phyloP scores from a whole-genome alignment of 1,140 invertebrate species.

The Drosophila quadrilineata region DNA sequence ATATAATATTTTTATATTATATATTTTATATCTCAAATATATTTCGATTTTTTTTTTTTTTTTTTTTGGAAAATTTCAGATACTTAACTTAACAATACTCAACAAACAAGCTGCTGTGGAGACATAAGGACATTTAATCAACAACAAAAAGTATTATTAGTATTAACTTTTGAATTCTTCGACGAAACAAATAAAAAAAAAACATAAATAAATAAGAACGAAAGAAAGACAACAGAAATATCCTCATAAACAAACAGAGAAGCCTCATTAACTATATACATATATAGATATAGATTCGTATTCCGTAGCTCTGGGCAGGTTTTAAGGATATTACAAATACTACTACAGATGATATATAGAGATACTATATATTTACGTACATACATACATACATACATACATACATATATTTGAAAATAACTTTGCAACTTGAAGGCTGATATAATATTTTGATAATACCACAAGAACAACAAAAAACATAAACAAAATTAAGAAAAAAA shows the following conservation, averaged over 20 bases:
- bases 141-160: constrained; percentile 71
- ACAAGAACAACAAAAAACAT: constrained; percentile 26
- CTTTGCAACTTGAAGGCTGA: constrained; percentile 79
- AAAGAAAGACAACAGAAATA: not conserved
- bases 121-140: constrained; percentile 5
- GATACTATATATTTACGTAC: constrained; percentile 7
- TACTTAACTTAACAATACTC: constrained; percentile 65
- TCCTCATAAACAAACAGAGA: constrained; percentile 20
- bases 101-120: constrained; percentile 49
- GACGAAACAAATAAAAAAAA: not conserved
- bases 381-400: too few relatives aligned
- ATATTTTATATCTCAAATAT: not conserved
- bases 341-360: constrained; percentile 17
- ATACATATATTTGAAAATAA: constrained; percentile 22
- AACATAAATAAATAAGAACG: not conserved
- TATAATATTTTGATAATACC: constrained; percentile 62
- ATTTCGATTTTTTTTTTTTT: not conserved
- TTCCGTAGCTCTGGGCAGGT: constrained; percentile 56
- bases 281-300: constrained; percentile 16
- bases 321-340: constrained; percentile 44
- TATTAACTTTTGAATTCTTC: constrained; percentile 26
- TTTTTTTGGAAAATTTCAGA: constrained; percentile 16
- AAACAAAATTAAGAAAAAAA: too few relatives aligned
- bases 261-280: constrained; percentile 27
- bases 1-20: not conserved